Percentiles rank a stretch among this genome's conserved stretches.
These are phyloP conservation scores for Pomatostomus ruficeps DNA, from an alignment of 2,113 vertebrate species.

Conservation along the genomic window DNA sequence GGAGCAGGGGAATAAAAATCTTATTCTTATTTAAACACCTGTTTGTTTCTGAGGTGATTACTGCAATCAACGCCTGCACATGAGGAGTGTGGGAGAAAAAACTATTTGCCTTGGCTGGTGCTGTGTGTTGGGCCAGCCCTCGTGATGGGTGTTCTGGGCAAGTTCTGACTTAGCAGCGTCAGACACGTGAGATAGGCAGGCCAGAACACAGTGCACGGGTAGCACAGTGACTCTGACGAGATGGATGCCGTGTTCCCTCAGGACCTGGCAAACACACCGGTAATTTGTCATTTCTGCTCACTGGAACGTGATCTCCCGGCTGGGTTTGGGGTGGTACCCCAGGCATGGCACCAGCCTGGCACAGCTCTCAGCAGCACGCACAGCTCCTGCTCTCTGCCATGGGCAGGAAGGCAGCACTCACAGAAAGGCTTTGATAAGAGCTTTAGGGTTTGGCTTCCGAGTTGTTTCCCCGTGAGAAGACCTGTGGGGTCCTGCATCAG, in stretches of 20 bases:
- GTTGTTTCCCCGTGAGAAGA: background rate
- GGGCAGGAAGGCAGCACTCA: background rate
- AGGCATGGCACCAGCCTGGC: background rate
- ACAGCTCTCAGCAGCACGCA: accelerated
- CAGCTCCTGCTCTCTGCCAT: background rate
- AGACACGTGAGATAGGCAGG: background rate
- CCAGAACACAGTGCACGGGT: background rate
- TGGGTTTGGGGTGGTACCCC: background rate
- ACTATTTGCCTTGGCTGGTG: background rate
- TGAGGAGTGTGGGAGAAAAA: background rate
- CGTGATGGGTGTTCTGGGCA: background rate
- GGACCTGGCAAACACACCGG: background rate
- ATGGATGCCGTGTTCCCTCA: background rate
- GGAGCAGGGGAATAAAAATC: accelerated
- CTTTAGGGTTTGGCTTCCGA: background rate
- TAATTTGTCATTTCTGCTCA: background rate
- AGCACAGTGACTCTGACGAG: background rate
- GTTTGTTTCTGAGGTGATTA: background rate
- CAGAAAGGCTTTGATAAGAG: accelerated
- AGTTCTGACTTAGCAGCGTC: background rate
- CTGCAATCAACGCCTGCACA: background rate
- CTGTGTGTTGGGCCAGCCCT: background rate
- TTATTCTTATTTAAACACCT: slow-evolving; percentile 3
- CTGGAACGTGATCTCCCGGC: background rate
- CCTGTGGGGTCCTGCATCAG: background rate